phyloP scores from a whole-genome alignment of 2,888 invertebrate genomes.

The Apoda limacodes region DNA sequence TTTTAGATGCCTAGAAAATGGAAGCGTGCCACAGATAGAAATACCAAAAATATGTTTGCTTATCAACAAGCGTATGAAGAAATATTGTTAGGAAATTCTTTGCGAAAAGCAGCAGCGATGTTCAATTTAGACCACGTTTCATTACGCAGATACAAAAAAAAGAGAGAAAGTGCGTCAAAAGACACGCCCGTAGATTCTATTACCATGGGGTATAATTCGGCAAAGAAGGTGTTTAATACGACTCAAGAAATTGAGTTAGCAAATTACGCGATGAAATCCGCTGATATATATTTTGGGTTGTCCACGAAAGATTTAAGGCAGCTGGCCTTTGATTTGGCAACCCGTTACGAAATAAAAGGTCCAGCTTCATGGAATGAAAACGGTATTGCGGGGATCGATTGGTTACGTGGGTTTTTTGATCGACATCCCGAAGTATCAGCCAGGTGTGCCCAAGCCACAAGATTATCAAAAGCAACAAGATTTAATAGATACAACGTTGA shows the following conservation, averaged over 20 bases:
- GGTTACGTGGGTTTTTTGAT: conserved; percentile 19
- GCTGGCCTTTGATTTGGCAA: conserved; percentile 10
- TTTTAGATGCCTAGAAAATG: conserved; percentile 12
- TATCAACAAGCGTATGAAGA: conserved; percentile 11
- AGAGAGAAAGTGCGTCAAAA: conserved; percentile 3
- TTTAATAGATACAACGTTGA: conserved; percentile 21
- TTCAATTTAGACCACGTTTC: conserved; percentile 4
- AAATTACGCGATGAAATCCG: conserved; percentile 9
- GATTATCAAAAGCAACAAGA: conserved; percentile 19
- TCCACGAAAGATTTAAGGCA: conserved; percentile 9
- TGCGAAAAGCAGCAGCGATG: conserved; percentile 9
- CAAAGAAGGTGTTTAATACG: conserved; percentile 10
- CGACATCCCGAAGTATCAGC: conserved; percentile 20
- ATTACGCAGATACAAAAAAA: conserved; percentile 8
- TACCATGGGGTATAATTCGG: conserved; percentile 6
- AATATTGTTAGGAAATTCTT: conserved; percentile 5
- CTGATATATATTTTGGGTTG: conserved; percentile 15
- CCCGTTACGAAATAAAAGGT: conserved; percentile 9
- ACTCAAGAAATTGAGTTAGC: conserved; percentile 9
- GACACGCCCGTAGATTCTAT: not conserved
- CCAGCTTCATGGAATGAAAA: conserved; percentile 19
- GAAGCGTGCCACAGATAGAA: conserved; percentile 8
- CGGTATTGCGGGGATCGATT: conserved; percentile 18
- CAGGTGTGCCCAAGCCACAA: conserved; percentile 21
- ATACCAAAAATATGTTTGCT: conserved; percentile 2